Percentiles rank a stretch among this genome's conserved stretches.
phyloP scores from a whole-genome alignment of 2,888 invertebrate species.

The Drosophila eohydei region DNA sequence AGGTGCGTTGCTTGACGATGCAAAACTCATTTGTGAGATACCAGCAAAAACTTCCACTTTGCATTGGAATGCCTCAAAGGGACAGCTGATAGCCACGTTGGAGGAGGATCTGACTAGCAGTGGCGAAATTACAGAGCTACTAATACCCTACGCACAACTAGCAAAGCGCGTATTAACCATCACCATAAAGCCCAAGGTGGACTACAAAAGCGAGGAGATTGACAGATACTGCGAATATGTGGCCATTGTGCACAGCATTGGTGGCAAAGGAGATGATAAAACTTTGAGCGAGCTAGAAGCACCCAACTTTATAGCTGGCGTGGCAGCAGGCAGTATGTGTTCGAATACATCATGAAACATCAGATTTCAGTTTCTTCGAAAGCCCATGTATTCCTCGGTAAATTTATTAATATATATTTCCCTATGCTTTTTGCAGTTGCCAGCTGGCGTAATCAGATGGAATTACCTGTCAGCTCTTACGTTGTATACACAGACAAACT shows the following conservation, averaged over 20 bases:
- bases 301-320: slow-evolving; percentile 84
- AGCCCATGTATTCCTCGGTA: no score
- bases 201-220: slow-evolving; percentile 82
- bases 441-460: slow-evolving; percentile 78
- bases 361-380: no score
- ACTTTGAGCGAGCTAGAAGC: slow-evolving; percentile 73
- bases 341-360: background rate
- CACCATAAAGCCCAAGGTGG: slow-evolving; percentile 81
- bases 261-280: slow-evolving; percentile 53
- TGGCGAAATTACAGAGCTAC: slow-evolving; percentile 76
- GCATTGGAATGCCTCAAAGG: slow-evolving; percentile 49
- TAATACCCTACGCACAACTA: slow-evolving; percentile 71
- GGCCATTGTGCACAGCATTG: slow-evolving; percentile 79
- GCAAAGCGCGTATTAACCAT: slow-evolving; percentile 80
- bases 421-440: slow-evolving; percentile 67
- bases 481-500: slow-evolving; percentile 82
- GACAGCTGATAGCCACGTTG: slow-evolving; percentile 71
- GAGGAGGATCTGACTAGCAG: slow-evolving; percentile 82
- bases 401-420: background rate
- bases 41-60: slow-evolving; percentile 69
- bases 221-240: slow-evolving; percentile 71
- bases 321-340: slow-evolving; percentile 82
- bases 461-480: slow-evolving; percentile 72
- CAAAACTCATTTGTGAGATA: slow-evolving; percentile 70
- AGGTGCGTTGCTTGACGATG: slow-evolving; percentile 60